Evolutionary conservation across 2,888 invertebrate genomes (phyloP), one percentile per base, ranked within the genome.

Genomic region (Oscheius sp.): DNA sequence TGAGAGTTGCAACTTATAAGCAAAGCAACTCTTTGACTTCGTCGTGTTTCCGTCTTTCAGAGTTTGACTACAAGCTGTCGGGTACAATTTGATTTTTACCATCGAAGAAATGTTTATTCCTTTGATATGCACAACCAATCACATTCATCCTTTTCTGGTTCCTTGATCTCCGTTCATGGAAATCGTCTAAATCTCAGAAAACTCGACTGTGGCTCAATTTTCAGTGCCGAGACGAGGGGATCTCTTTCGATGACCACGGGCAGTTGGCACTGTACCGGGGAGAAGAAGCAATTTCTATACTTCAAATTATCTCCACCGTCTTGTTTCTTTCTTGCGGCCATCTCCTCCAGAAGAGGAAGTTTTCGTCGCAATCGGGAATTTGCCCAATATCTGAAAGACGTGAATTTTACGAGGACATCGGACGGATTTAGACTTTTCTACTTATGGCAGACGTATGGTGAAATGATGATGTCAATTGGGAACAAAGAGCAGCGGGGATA

Each of bases 271-370:
- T 72, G 72, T 16, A 72, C 66, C 7, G 72, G 72, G n/a, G 72
- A 72, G 64, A 72, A 72, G 56, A 56, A 72, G 55, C 72, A 72
- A 64, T 72, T 72, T 16, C 72, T 53, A 55, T 72, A 72, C 35
- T 72, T 69, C 12, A 41, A 18, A 21, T 18, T 55, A 9, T 64
- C 52, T 27, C 66, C 66, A 1, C 66, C 66, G 35, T 69, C 69
- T 41, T 56, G 35, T 2, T 45, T 23, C 9, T 52, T 55, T 25
- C 41, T 69, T 0, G 66, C 66, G 12, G 69, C 69, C 55, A 69
- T 23, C 9, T 25, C 55, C n/a, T 69, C 55, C 23, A 69, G 29
- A 1, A 55, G 52, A 9, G 69, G 69, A 2, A 69, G 43, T 23
- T 53, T 55, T 12, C 56, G 25, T n/a, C 69, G 55, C 6, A 69